phyloP scores from a whole-genome alignment of 2,797 vertebrate species.

The Siniperca obscura region DNA sequence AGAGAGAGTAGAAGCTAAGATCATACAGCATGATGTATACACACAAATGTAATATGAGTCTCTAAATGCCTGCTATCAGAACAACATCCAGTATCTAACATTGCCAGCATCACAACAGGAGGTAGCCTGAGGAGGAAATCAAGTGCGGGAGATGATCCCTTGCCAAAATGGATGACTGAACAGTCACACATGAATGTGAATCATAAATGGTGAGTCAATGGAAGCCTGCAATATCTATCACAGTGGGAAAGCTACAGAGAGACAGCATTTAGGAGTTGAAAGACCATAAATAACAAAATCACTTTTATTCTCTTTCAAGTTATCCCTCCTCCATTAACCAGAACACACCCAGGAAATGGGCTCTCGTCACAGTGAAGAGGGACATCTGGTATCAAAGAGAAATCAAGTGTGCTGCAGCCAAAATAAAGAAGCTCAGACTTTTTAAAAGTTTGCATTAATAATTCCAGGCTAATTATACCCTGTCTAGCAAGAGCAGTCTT shows the following conservation, averaged over 20 bases:
- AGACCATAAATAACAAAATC: conserved; percentile 46
- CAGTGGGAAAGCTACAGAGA: conserved; percentile 33
- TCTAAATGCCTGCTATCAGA: conserved; percentile 61
- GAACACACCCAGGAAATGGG: conserved; percentile 48
- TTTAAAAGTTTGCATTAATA: conserved; percentile 71
- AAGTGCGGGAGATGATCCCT: conserved; percentile 49
- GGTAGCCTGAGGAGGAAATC: conserved; percentile 55
- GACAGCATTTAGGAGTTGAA: conserved; percentile 42
- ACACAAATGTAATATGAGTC: conserved; percentile 47
- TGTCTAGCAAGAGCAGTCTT: conserved; percentile 48
- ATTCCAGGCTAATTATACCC: conserved; percentile 68
- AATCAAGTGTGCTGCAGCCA: conserved; percentile 53
- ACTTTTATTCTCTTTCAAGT: conserved; percentile 52
- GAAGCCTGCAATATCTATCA: conserved; percentile 41
- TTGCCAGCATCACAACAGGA: conserved; percentile 57
- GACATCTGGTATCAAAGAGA: conserved; percentile 68
- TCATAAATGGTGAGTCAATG: conserved; percentile 58
- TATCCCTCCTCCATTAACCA: conserved; percentile 40
- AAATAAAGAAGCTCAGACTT: conserved; percentile 59
- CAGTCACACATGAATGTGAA: conserved; percentile 51
- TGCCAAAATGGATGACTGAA: conserved; percentile 55
- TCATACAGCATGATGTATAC: conserved; percentile 13
- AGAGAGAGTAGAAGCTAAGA: conserved; percentile 32
- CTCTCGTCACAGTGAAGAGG: conserved; percentile 41
- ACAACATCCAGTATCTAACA: conserved; percentile 50